These are phyloP conservation scores for Actinernus sp. DNA, from an alignment of 92 coral and sea anemone species.

Conservation along the genomic window DNA sequence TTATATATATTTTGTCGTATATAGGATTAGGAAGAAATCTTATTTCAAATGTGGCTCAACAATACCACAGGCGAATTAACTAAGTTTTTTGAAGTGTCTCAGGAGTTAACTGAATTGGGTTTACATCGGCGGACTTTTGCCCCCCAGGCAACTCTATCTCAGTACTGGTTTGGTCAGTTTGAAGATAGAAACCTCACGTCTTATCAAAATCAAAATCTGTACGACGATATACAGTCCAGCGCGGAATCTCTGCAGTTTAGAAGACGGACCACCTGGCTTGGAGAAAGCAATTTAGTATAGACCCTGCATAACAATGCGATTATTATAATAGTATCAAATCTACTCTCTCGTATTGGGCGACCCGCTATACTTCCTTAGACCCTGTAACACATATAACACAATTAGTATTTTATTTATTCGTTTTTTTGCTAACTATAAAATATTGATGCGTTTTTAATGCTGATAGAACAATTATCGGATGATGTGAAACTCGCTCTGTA, in stretches of 20 bases:
- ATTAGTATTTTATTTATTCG: conserved; percentile 80
- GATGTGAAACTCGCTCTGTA: conserved; percentile 6
- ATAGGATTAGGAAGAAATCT: conserved; percentile 36
- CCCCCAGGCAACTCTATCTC: neutral
- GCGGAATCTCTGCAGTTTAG: conserved; percentile 12
- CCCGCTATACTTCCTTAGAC: neutral
- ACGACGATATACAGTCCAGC: neutral
- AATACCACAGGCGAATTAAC: conserved; percentile 10
- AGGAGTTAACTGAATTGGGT: conserved; percentile 8
- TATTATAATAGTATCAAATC: conserved; percentile 11
- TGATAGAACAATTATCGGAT: conserved; percentile 69
- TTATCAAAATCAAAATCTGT: neutral
- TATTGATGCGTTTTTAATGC: conserved; percentile 62
- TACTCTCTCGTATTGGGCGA: neutral
- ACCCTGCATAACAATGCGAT: conserved; percentile 1
- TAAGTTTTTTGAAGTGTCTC: conserved; percentile 7
- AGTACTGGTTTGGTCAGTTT: conserved; percentile 10
- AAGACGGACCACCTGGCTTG: conserved; percentile 16
- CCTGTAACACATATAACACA: conserved; percentile 63
- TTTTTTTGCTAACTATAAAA: conserved; percentile 68
- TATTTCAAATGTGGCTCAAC: conserved; percentile 27
- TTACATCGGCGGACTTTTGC: no score
- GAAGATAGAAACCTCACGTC: conserved; percentile 1
- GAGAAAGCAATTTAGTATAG: conserved; percentile 14
- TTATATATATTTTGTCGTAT: conserved; percentile 24